Conservation (phyloP, 1,140 invertebrate genomes). For the Euura lappo region DNA sequence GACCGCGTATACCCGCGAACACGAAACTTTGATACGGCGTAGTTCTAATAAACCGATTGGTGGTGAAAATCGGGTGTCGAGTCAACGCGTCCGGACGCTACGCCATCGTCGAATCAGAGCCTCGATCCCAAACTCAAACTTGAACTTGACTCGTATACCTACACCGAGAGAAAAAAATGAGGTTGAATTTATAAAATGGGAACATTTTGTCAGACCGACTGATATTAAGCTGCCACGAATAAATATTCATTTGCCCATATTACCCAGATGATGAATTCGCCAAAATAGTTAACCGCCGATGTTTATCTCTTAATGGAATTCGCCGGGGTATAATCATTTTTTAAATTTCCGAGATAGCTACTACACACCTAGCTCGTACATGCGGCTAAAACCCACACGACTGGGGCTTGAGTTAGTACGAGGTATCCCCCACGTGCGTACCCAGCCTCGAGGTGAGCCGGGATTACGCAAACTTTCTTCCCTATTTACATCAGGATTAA, state of each 20-base stretch:
- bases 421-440: too few relatives aligned
- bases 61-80: background rate
- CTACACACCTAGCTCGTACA: background rate
- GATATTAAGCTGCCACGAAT: background rate
- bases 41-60: constrained; percentile 1
- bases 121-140: background rate
- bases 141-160: background rate
- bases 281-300: background rate
- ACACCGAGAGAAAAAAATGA: too few relatives aligned
- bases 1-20: constrained; percentile 2
- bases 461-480: background rate
- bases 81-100: background rate
- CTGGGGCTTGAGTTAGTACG: too few relatives aligned
- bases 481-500: too few relatives aligned
- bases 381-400: background rate
- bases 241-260: background rate
- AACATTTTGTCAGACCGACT: too few relatives aligned
- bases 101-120: background rate
- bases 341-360: background rate
- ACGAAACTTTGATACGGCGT: background rate
- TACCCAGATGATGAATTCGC: background rate
- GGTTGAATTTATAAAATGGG: too few relatives aligned
- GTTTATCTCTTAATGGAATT: background rate
- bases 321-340: background rate
- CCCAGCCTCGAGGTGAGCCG: background rate